Percentiles rank a stretch among this genome's conserved stretches.
Conservation (phyloP, 2,888 invertebrate species). For the Stenodema calcarata region DNA sequence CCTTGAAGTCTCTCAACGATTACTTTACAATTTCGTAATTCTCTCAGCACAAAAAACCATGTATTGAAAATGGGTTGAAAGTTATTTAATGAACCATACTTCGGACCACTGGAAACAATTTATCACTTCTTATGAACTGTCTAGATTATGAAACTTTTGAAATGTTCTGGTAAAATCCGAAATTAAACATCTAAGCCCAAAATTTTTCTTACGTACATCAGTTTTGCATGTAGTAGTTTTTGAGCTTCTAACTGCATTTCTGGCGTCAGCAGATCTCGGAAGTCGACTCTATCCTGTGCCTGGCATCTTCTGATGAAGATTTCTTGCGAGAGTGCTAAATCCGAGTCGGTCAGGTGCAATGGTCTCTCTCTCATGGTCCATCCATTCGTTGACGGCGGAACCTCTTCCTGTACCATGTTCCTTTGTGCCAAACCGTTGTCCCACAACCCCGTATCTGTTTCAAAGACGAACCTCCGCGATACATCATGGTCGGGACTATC, state of each 20-base stretch:
- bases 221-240: not conserved
- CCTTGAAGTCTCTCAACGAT: too few species aligned
- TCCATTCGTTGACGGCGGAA: not conserved
- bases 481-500: not conserved
- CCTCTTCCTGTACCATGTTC: not conserved
- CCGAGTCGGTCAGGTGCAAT: constrained; percentile 14
- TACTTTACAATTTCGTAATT: too few species aligned
- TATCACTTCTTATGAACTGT: too few species aligned
- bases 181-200: not conserved
- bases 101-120: too few species aligned
- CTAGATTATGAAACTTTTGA: too few species aligned
- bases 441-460: not conserved
- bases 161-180: too few species aligned
- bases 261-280: constrained; percentile 24
- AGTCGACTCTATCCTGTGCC: constrained; percentile 13
- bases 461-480: not conserved
- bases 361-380: not conserved
- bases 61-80: too few species aligned
- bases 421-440: not conserved
- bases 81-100: too few species aligned
- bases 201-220: not conserved
- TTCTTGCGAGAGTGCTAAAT: constrained; percentile 49
- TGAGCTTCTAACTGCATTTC: constrained; percentile 18
- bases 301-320: constrained; percentile 52
- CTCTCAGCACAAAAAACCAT: too few species aligned